Base-by-base conservation (phyloP, 2,797 vertebrate genomes). In the Coccyzus lansbergi region DNA sequence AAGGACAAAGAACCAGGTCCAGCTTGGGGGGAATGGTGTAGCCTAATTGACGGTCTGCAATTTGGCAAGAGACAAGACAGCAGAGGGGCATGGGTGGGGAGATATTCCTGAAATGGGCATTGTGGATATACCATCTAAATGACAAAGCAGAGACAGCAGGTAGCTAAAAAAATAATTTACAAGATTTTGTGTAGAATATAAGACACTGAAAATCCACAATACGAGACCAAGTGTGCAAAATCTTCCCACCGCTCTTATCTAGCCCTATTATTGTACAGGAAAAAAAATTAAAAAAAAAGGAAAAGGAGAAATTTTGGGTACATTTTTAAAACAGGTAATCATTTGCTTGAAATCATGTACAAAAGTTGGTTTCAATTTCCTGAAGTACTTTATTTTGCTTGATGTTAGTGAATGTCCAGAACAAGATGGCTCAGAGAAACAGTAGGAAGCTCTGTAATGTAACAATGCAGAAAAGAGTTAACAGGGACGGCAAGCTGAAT, bases 31-130 rank as follows among this genome's bases (percentile, higher is more conserved):
- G 1, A 33, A 83, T 8, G 34, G 5, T 10, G 14, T 1, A 2
- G 38, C 19, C 80, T 63, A 80, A 79, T 77, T 0, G 4, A 90
- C 56, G 28, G 7, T 28, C 33, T 51, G 24, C 29, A 88, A 34
- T 46, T 31, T 72, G 46, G 33, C 12, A 56, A 85, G 21, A 83
- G 15, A 7, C 49, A 67, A 77, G 34, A n/a, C 21, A 67, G 34
- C 25, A 60, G 38, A 80, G 5, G 1, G 1, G 0, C n/a, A n/a
- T 0, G 0, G 8, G 3, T 68, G 7, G 22, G 38, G 33, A 48
- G 16, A 42, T 40, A 58, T n/a, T 74, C 88, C 60, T 29, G 18
- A 58, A 71, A 9, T 33, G 19, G 1, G 2, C 8, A n/a, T 31
- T 80, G 31, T 40, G 22, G n/a, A 87, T 92, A 79, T n/a, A 70